Evolutionary conservation across 2,113 vertebrate genomes (phyloP).

Genomic region (Tragelaphus strepsiceros): DNA sequence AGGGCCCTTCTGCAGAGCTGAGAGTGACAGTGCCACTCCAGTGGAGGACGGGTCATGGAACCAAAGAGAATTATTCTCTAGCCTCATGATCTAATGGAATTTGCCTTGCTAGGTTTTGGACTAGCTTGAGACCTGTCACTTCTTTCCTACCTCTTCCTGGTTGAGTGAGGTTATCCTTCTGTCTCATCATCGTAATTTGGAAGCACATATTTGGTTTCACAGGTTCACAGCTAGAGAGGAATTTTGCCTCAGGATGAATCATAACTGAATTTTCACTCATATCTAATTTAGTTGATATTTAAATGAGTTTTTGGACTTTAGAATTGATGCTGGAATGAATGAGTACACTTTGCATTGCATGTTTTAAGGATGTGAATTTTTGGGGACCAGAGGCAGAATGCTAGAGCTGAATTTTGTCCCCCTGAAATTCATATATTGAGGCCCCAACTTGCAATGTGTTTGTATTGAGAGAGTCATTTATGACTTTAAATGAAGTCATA

Average conservation of each 20-base stretch:
- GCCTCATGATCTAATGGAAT: not conserved
- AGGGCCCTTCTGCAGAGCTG: not conserved
- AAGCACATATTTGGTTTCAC: not conserved
- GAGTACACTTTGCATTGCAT: not conserved
- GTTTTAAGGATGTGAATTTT: not conserved
- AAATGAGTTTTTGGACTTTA: not conserved
- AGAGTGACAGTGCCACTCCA: not conserved
- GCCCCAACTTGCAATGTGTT: not conserved
- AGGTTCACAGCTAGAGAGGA: not conserved
- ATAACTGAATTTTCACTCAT: not conserved
- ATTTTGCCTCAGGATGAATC: not conserved
- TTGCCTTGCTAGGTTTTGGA: not conserved
- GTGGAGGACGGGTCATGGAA: not conserved
- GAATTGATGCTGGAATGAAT: not conserved
- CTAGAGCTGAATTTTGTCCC: not conserved
- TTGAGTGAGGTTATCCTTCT: not conserved
- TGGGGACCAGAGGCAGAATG: not conserved
- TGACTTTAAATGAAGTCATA: not conserved
- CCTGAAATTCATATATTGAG: not conserved
- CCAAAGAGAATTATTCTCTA: not conserved
- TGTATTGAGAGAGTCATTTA: not conserved
- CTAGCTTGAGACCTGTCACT: not conserved
- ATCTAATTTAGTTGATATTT: not conserved
- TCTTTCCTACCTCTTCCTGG: not conserved
- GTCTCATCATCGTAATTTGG: not conserved